These are phyloP conservation scores for Trichonephila clavata DNA, from an alignment of 1,140 invertebrate species.

Conservation along the genomic window DNA sequence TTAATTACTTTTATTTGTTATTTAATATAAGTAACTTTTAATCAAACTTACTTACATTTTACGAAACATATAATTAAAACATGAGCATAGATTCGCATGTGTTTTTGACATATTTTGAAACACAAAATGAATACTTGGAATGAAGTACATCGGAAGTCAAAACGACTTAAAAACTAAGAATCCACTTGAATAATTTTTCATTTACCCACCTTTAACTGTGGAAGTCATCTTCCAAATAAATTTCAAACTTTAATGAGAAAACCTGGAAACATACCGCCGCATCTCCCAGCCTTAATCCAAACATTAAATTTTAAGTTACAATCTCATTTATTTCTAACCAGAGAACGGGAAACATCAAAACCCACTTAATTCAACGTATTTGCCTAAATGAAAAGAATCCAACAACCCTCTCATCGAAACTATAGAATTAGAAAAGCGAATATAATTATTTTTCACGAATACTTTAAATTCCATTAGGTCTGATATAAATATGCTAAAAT, in stretches of 20 bases:
- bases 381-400: neutral
- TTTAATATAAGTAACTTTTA: no score
- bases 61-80: no score
- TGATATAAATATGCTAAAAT: slow-evolving; percentile 54
- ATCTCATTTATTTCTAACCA: neutral
- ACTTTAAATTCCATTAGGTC: slow-evolving; percentile 46
- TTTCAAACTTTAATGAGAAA: neutral
- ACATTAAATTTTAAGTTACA: slow-evolving; percentile 2
- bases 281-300: neutral
- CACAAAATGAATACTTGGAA: no score
- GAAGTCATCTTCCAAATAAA: neutral
- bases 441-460: slow-evolving; percentile 39
- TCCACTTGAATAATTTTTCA: neutral
- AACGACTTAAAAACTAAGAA: neutral
- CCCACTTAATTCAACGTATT: neutral
- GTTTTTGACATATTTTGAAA: no score
- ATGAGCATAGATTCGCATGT: no score
- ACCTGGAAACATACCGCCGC: neutral
- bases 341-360: neutral
- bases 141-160: no score
- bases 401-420: neutral
- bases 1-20: no score
- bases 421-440: slow-evolving; percentile 38
- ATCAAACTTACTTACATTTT: no score
- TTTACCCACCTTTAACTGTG: neutral